phyloP scores from a whole-genome alignment of 53 echinoderm and acorn worm genomes.

The Echinarachnius parma region DNA sequence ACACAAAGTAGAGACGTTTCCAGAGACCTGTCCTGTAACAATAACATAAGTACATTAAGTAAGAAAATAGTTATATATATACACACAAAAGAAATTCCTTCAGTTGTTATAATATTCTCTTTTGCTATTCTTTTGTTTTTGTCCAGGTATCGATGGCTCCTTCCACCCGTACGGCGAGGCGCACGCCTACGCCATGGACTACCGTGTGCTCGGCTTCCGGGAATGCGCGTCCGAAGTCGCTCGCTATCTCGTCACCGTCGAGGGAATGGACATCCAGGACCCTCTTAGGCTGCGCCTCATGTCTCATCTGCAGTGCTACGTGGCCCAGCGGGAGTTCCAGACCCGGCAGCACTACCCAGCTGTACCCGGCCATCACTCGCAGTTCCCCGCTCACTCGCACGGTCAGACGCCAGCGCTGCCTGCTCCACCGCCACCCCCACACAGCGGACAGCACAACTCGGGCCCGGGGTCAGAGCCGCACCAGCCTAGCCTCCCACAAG shows the following conservation, averaged over 20 bases:
- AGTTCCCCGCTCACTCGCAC: constrained; percentile 76
- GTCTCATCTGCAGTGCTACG: constrained; percentile 97
- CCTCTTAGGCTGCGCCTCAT: constrained; percentile 91
- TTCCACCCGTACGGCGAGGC: constrained; percentile 97
- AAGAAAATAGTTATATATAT: too few relatives aligned
- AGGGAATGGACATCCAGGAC: constrained; percentile 98
- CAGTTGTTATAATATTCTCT: too few relatives aligned
- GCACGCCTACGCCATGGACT: constrained; percentile 98
- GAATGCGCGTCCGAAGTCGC: constrained; percentile 98
- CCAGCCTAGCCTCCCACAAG: constrained; percentile 30
- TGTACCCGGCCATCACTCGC: constrained; percentile 69
- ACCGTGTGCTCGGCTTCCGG: constrained; percentile 89
- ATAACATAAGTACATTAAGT: too few relatives aligned
- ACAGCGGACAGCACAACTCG: constrained; percentile 58
- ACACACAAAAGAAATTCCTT: too few relatives aligned
- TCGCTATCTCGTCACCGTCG: constrained; percentile 94
- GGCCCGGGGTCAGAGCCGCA: constrained; percentile 35
- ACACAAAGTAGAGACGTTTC: too few relatives aligned
- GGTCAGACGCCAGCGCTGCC: constrained; percentile 74
- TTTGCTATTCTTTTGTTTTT: too few relatives aligned
- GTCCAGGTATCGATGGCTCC: constrained; percentile 89
- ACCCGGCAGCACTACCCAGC: constrained; percentile 89
- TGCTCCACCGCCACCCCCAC: constrained; percentile 53
- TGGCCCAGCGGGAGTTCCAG: constrained; percentile 96
- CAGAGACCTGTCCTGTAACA: too few relatives aligned